Base-by-base conservation (phyloP, 2,888 invertebrate genomes). In the Pterostichus niger region DNA sequence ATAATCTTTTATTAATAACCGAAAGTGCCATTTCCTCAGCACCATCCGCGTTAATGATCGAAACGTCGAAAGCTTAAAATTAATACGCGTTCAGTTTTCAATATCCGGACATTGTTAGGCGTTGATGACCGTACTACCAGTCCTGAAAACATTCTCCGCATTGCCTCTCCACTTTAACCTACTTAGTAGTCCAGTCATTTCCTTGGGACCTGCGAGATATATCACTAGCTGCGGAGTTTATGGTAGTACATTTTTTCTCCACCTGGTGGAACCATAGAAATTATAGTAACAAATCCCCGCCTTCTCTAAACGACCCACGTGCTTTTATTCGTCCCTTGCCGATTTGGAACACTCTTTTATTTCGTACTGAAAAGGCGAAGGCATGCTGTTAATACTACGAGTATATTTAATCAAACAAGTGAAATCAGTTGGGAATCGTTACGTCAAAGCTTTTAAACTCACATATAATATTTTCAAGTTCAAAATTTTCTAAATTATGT, bases 1-100 rank as follows among this genome's bases (percentile, higher is more conserved):
- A 64, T 64, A 64, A 64, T 64, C 64, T 64, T 35, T 64, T 64
- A 64, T 64, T 64, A 64, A 64, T 64, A 64, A 64, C 64, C 64
- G 35, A 64, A 64, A 13, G 31, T 56, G 59, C 59, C 31, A 64
- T 33, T 35, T 64, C 35, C 64, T 64, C 24, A 24, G 9, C 59
- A 40, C 7, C 59, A 0, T 7, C 31, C 9, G 59, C 64, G 49
- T 64, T 64, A 71, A 71, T 44, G 68, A 71, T 71, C 44, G 7
- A 71, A 46, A 71, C 31, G 68, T 71, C 68, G 44, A 44, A 56
- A 44, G 44, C 68, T 44, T 71, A 44, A 44, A 44, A 71, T 71
- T 71, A 44, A 71, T 71, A 71, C 44, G 44, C 9, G 68, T 64
- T 64, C 44, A 71, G 68, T 71, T 71, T 44, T 71, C 68, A 71